Evolutionary conservation across 2,888 invertebrate genomes (phyloP), one percentile per base, ranked within the genome.

Genomic region (Atethmia centrago): DNA sequence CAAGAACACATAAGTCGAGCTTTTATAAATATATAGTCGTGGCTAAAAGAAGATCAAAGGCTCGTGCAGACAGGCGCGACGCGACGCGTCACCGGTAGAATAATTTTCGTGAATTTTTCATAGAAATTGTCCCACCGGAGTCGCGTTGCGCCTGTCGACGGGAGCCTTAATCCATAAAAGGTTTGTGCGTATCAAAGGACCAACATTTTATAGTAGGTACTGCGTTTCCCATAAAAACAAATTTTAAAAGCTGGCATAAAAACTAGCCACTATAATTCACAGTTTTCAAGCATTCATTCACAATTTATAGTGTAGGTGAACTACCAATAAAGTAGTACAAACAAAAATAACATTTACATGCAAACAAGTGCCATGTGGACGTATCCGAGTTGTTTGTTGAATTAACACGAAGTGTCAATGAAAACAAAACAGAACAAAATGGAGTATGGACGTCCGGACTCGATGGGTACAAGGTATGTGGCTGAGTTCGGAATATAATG

Each of bases 361-460:
- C 66, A 74, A 78, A 74, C 74, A 74, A 74, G 53, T 80, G 74
- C 80, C 74, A 53, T 4, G 12, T 56, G 70, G 16, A 31, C 21
- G 45, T 51, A 31, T 49, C 62, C 56, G 62, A 56, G 56, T 61
- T 75, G 76, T 80, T 68, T 56, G 68, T 59, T 65, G 51, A 70
- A 79, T 79, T 80, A 69, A 69, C 62, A 61, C 55, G 28, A 47
- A 66, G 64, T 80, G 65, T 62, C 69, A 80, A 75, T 80, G 51
- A 40, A 80, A 75, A 80, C 55, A 75, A 71, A 77, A 66, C 69
- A 51, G 31, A 68, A 80, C 64, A 69, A 68, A 56, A 80, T 59
- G 56, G 40, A 62, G 61, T 40, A 42, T 58, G 66, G 47, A 66
- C 69, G 69, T 80, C 62, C 81, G 62, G 69, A 36, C 47, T 56